Percentiles rank a stretch among this genome's conserved stretches.
Evolutionary conservation across 2,888 invertebrate species (phyloP).

Genomic region (Tetropium fuscum): DNA sequence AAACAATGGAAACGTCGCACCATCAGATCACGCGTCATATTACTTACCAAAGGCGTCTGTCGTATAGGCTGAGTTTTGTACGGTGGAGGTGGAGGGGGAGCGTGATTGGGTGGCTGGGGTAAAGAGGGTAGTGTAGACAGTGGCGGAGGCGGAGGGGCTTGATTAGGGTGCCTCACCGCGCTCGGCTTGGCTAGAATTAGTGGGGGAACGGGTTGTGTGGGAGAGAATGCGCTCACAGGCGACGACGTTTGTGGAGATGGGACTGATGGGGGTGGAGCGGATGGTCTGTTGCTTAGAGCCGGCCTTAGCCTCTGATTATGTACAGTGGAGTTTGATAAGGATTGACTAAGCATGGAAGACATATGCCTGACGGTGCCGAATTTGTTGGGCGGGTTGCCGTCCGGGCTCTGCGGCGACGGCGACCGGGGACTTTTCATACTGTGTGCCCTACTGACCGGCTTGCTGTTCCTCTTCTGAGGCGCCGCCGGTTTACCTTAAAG

Average conservation of each 20-base stretch:
- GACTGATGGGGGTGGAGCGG: slow-evolving; percentile 62
- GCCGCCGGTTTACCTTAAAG: slow-evolving; percentile 71
- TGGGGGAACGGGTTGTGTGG: slow-evolving; percentile 34
- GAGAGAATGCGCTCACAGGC: slow-evolving; percentile 55
- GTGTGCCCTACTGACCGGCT: slow-evolving; percentile 78
- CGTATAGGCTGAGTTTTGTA: slow-evolving; percentile 52
- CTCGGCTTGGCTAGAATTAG: slow-evolving; percentile 47
- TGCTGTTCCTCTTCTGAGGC: slow-evolving; percentile 70
- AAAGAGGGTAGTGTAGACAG: slow-evolving; percentile 33
- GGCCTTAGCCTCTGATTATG: slow-evolving; percentile 56
- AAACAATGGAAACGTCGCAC: background rate
- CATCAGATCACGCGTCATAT: background rate
- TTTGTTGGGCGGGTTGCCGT: slow-evolving; percentile 51
- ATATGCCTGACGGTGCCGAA: slow-evolving; percentile 64
- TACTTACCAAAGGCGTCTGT: slow-evolving; percentile 41
- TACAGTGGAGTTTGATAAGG: slow-evolving; percentile 62
- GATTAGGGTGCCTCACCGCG: slow-evolving; percentile 60
- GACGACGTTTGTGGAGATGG: slow-evolving; percentile 53
- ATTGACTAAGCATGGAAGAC: slow-evolving; percentile 68
- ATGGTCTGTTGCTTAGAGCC: slow-evolving; percentile 57
- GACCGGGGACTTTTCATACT: slow-evolving; percentile 87
- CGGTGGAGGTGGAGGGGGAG: slow-evolving; percentile 57
- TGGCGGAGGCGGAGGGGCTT: slow-evolving; percentile 62
- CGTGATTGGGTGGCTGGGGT: slow-evolving; percentile 52
- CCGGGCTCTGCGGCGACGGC: slow-evolving; percentile 69